Evolutionary conservation across 2,113 vertebrate species (phyloP).

Genomic region (cat (Felis catus)): F.catus_Fca126_mat1.0 CM031414.1:60866001-60866500

Average conservation of each 20-base stretch:
- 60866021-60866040: not conserved
- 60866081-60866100: conserved; percentile 37
- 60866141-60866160: not conserved
- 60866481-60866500: conserved; percentile 11
- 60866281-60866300: not conserved
- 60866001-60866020: not conserved
- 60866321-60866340: not conserved
- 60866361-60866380: not conserved
- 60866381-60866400: not conserved
- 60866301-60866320: not conserved
- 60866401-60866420: not conserved
- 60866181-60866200: not conserved
- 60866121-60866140: not conserved
- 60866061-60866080: conserved; percentile 33
- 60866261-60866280: not conserved
- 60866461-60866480: not conserved
- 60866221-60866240: conserved; percentile 16
- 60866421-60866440: not conserved
- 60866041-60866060: not conserved
- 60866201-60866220: not conserved
- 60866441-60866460: not conserved
- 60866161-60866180: not conserved
- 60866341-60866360: not conserved
- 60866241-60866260: not conserved
- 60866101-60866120: conserved; percentile 1